Percentiles rank a stretch among this genome's conserved stretches.
These are phyloP conservation scores for Allolobophora icterica DNA, from an alignment of 2,888 invertebrate species.

Conservation along the genomic window DNA sequence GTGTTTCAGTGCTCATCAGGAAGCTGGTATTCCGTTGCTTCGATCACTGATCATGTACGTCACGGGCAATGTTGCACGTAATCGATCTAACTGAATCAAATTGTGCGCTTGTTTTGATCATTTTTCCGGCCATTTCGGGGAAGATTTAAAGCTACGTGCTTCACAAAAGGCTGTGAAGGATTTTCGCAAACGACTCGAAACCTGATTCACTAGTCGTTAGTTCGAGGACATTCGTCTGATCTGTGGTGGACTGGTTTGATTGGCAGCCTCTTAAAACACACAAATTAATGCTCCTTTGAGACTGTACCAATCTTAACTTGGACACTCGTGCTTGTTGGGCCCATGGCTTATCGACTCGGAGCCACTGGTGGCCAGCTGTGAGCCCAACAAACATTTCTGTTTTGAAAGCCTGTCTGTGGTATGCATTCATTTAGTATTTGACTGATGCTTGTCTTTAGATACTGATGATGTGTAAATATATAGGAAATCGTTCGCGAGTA, in stretches of 20 bases:
- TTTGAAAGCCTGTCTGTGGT: background rate
- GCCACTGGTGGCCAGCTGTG: background rate
- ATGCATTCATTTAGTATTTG: too few species aligned
- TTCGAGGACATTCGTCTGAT: too few species aligned
- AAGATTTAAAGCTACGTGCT: too few species aligned
- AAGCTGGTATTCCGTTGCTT: slow-evolving; percentile 34
- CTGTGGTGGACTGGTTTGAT: too few species aligned
- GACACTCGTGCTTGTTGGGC: background rate
- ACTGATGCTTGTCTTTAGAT: too few species aligned
- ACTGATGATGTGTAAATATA: too few species aligned
- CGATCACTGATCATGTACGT: slow-evolving; percentile 35
- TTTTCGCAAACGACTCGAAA: too few species aligned
- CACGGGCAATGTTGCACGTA: slow-evolving; percentile 35
- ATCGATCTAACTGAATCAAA: background rate
- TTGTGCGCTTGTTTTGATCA: background rate
- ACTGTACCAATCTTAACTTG: background rate
- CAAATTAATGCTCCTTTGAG: too few species aligned
- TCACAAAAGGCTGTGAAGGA: too few species aligned
- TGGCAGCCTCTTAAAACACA: too few species aligned
- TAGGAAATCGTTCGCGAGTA: background rate
- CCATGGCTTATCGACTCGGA: background rate
- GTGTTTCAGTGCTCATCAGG: slow-evolving; percentile 35
- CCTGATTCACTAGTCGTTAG: too few species aligned
- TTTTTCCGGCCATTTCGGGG: background rate
- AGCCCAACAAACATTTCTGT: background rate